Percentiles rank a stretch among this genome's conserved stretches.
Conservation (phyloP, 2,113 vertebrate genomes). For the Climacteris rufus region DNA sequence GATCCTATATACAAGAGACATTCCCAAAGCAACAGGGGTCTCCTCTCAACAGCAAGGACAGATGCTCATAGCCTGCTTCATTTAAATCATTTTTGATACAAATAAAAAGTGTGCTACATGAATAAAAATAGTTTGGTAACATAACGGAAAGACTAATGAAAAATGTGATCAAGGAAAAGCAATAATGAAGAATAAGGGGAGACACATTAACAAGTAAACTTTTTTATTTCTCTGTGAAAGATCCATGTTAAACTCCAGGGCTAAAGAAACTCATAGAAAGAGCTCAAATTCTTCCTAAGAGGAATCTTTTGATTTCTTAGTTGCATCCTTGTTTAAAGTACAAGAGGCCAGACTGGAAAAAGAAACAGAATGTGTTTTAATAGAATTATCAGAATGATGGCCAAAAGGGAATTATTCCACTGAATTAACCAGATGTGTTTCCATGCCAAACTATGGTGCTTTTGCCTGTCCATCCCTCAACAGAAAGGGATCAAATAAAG, state of each 20-base stretch:
- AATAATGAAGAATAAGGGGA: background rate
- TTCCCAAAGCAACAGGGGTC: background rate
- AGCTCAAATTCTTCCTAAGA: background rate
- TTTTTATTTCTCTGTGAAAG: background rate
- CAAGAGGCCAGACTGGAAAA: conserved; percentile 9
- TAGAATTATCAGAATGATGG: conserved; percentile 14
- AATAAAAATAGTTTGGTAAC: background rate
- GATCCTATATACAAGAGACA: background rate
- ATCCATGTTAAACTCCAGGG: background rate
- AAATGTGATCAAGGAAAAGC: background rate
- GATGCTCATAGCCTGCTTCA: background rate
- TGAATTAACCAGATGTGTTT: conserved; percentile 33
- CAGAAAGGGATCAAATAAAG: background rate
- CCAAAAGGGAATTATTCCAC: conserved; percentile 29
- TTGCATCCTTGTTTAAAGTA: background rate
- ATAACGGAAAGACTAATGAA: background rate
- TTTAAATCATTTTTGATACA: background rate
- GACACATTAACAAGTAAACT: background rate
- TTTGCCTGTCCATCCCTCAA: conserved; percentile 11
- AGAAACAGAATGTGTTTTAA: conserved; percentile 13
- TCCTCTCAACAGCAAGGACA: background rate
- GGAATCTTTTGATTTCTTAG: background rate
- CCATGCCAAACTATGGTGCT: background rate
- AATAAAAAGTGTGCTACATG: background rate
- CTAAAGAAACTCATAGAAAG: background rate